A percentile compares a stretch with the other conserved stretches of the same genome.
Conservation (phyloP, 2,888 invertebrate species). For the Oxycera nigricornis region DNA sequence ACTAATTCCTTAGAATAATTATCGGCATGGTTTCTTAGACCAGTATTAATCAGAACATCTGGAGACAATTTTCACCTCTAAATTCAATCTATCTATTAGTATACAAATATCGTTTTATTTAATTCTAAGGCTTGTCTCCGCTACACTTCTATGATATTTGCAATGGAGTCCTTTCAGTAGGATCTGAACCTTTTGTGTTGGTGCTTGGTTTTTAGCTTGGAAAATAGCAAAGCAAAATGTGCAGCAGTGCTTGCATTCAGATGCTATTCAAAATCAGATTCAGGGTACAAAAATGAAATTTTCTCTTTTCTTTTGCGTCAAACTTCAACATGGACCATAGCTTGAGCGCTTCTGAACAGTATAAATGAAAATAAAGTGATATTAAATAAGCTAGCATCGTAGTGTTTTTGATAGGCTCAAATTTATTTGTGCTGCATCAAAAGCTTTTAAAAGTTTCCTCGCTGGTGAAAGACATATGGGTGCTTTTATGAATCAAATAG, state of each 20-base stretch:
- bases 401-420: background rate
- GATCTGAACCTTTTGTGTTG: conserved; percentile 4
- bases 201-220: conserved; percentile 27
- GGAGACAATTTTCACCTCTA: too few relatives aligned
- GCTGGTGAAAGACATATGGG: too few relatives aligned
- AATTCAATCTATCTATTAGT: too few relatives aligned
- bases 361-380: background rate
- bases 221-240: conserved; percentile 22
- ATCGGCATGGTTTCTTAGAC: too few relatives aligned
- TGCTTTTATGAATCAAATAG: too few relatives aligned
- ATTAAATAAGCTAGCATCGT: conserved; percentile 4
- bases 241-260: conserved; percentile 34
- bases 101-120: too few relatives aligned
- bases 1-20: too few relatives aligned
- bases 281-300: conserved; percentile 9
- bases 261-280: conserved; percentile 24
- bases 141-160: too few relatives aligned
- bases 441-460: too few relatives aligned
- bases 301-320: background rate
- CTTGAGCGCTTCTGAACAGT: background rate
- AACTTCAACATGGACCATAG: background rate
- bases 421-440: too few relatives aligned
- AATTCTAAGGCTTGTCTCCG: too few relatives aligned
- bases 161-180: background rate
- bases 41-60: too few relatives aligned